Evolutionary conservation across 2,113 vertebrate species (phyloP).

Genomic region (Cercocebus atys): DNA sequence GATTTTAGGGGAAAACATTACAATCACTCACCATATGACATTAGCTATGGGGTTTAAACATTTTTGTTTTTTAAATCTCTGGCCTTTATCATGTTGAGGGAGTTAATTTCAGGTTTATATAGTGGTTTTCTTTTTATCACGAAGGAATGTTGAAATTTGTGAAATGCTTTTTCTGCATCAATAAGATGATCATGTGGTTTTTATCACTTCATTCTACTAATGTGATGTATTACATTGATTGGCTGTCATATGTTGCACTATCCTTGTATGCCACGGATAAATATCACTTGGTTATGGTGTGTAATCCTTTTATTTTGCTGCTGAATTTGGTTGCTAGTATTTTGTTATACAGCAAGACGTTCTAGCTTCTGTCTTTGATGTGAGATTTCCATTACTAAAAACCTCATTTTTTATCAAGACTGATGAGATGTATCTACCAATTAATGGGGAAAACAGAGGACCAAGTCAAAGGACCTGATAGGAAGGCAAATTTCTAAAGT

Average conservation of each 20-base stretch:
- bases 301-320: neutral
- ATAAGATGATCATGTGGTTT: neutral
- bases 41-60: neutral
- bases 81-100: neutral
- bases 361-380: neutral
- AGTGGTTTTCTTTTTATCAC: neutral
- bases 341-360: neutral
- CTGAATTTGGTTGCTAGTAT: constrained; percentile 10
- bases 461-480: neutral
- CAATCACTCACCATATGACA: neutral
- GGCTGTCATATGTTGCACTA: neutral
- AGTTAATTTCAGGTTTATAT: neutral
- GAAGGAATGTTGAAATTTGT: neutral
- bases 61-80: neutral
- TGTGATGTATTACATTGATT: neutral
- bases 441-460: neutral
- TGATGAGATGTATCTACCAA: neutral
- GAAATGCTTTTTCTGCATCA: neutral
- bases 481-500: neutral
- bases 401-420: neutral
- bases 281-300: neutral
- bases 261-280: neutral
- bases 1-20: neutral
- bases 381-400: neutral
- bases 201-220: neutral